Base-by-base conservation (phyloP, 2,797 vertebrate genomes). In the Pseudochromis fuscus region DNA sequence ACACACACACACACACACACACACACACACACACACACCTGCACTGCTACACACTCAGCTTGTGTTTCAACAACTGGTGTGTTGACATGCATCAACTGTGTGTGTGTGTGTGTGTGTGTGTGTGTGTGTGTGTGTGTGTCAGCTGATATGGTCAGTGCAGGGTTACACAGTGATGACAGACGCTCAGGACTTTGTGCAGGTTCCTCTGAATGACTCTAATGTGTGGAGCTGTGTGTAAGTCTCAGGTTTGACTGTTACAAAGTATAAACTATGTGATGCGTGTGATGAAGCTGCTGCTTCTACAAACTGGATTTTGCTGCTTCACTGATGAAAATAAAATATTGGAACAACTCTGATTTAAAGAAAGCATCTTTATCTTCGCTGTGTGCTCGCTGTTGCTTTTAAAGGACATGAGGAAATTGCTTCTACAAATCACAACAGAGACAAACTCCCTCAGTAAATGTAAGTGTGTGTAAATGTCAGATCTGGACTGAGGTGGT, bases 81-180 rank as follows among this genome's bases (percentile, higher is more conserved):
- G 45, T 48, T 68, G 55, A 75, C 70, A 77, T 52, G n/a, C 28
- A 46, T 72, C 60, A 57, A 59, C 49, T 59, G 72, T 57, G 56
- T 58, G 51, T n/a, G n/a, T n/a, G n/a, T 7, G 18, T 6, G 30
- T 66, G 50, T 49, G 52, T 48, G 53, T 44, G 35, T 40, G 53
- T 35, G 21, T n/a, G n/a, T n/a, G n/a, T n/a, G n/a, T n/a, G n/a
- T n/a, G 72, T 31, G 15, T 4, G 13, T 27, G 55, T 77, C 58
- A 75, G 69, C 33, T 68, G 67, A 72, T 60, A 67, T 46, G 44
- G 18, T 35, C 52, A 51, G 71, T 78, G 60, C 72, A 71, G 67
- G 60, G 78, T 77, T 75, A 70, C 75, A 56, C 21, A 27, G 52
- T 11, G 69, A 77, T 82, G 56, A 67, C 24, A 33, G 35, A 50